Percentiles rank a stretch among this genome's conserved stretches.
Conservation (phyloP, 2,113 vertebrate species). For the Pollachius pollachius region DNA sequence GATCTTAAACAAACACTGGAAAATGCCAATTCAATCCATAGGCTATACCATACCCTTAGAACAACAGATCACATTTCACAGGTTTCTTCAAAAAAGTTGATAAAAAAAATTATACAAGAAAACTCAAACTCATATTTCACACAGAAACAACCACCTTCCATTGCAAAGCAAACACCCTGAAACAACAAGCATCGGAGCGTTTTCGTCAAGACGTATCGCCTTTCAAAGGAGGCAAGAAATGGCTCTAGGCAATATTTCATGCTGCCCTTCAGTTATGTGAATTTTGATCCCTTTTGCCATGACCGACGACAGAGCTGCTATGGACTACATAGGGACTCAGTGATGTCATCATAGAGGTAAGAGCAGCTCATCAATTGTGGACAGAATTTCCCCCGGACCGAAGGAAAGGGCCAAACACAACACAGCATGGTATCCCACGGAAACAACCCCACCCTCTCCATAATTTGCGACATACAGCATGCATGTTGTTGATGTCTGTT, state of each 20-base stretch:
- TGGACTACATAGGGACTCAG: constrained; percentile 31
- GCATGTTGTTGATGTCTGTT: no score
- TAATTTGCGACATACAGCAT: no score
- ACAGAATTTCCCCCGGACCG: neutral
- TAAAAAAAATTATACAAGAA: no score
- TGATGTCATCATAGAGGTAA: constrained; percentile 40
- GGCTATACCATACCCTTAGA: no score
- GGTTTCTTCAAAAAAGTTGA: no score
- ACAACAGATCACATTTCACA: no score
- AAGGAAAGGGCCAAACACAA: constrained; percentile 32
- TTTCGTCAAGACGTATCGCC: neutral
- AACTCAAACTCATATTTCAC: no score
- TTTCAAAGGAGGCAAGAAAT: neutral
- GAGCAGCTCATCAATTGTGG: constrained; percentile 9
- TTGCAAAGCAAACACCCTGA: no score
- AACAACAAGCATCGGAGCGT: no score
- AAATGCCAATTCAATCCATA: no score
- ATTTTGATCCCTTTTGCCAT: neutral
- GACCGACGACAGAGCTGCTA: neutral
- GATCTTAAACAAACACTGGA: no score
- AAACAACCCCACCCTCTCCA: constrained; percentile 8
- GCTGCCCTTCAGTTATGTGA: neutral
- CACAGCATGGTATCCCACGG: constrained; percentile 22
- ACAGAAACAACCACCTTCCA: no score
- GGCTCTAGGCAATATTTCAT: neutral